A percentile compares a stretch with the other conserved stretches of the same genome.
Conservation (phyloP, 2,888 invertebrate species). For the Drosophila pullipes region DNA sequence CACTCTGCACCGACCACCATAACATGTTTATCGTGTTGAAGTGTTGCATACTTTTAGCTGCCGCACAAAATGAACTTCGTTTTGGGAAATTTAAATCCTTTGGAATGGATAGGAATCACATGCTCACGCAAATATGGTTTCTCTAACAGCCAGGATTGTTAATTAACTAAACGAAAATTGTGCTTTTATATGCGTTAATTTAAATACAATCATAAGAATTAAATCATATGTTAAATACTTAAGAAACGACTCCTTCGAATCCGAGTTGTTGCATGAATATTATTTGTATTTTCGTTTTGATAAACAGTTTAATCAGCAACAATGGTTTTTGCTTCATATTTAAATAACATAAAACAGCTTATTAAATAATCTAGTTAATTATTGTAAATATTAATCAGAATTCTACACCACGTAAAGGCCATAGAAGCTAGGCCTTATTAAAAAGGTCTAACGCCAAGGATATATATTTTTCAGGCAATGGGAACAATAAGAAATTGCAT, state of each 20-base stretch:
- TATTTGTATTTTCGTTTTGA: not conserved
- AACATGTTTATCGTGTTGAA: constrained; percentile 2
- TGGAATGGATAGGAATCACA: not conserved
- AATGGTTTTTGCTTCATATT: not conserved
- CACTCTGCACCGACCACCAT: not conserved
- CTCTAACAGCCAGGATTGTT: not conserved
- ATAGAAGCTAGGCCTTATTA: not conserved
- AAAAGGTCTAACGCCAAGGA: not conserved
- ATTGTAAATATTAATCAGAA: no score
- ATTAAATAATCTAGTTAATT: not conserved
- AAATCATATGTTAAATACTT: not conserved
- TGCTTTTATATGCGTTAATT: not conserved
- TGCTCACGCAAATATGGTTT: not conserved
- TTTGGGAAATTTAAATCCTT: not conserved
- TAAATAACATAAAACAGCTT: not conserved
- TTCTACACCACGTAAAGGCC: not conserved
- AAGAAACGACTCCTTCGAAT: not conserved
- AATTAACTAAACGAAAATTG: not conserved
- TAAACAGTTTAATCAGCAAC: not conserved
- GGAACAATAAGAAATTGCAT: not conserved
- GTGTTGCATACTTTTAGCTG: constrained; percentile 46
- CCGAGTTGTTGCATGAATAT: not conserved
- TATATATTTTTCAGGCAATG: not conserved
- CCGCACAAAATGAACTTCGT: not conserved
- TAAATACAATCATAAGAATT: not conserved